Conservation (phyloP, 2,113 vertebrate species). For the Psittacara wagleri region DNA sequence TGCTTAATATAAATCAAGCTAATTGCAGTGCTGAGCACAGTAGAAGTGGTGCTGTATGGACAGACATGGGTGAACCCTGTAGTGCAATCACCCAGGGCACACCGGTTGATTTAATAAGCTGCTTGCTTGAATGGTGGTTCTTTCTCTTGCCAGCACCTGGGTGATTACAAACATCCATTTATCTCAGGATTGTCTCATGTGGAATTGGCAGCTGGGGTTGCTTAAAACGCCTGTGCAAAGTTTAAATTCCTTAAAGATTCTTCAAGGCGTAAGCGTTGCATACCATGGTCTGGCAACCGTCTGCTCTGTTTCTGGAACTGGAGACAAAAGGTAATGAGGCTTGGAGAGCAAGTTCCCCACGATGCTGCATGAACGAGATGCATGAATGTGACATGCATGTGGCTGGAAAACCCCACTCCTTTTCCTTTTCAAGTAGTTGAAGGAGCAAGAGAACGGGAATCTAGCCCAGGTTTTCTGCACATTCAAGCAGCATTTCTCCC, state of each 20-base stretch:
- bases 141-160: not conserved
- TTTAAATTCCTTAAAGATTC: slow-evolving; percentile 38
- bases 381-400: not conserved
- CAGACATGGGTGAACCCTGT: not conserved
- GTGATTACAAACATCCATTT: slow-evolving; percentile 41
- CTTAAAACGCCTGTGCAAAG: not conserved
- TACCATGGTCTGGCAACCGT: slow-evolving; percentile 43
- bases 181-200: slow-evolving; percentile 33
- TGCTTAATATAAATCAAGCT: not conserved
- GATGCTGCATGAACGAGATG: not conserved
- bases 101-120: not conserved
- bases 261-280: not conserved
- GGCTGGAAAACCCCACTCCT: slow-evolving; percentile 42
- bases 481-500: slow-evolving; percentile 21
- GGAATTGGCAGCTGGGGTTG: slow-evolving; percentile 47
- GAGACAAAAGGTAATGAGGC: slow-evolving; percentile 56
- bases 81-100: not conserved
- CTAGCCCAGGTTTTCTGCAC: slow-evolving; percentile 21
- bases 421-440: not conserved
- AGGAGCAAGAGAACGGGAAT: slow-evolving; percentile 6
- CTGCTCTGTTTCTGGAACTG: not conserved
- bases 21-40: not conserved
- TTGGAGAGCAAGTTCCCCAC: slow-evolving; percentile 10
- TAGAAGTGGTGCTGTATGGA: not conserved
- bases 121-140: slow-evolving; percentile 12